Evolutionary conservation across 2,113 vertebrate genomes (phyloP), one percentile per base, ranked within the genome.

Genomic region (Entelurus aequoreus): DNA sequence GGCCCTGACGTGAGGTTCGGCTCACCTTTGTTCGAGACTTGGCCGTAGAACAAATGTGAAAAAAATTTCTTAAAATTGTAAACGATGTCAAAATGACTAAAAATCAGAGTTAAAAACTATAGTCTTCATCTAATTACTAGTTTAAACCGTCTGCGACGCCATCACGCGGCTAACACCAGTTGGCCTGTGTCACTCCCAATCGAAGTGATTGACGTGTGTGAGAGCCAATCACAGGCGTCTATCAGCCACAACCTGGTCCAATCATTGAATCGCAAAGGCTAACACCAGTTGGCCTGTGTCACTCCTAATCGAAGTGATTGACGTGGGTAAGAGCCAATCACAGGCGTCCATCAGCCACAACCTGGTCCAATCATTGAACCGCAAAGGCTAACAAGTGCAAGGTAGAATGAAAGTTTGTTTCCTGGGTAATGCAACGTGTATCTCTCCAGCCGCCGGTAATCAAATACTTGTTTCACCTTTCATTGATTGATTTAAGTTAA

Each of bases 361-460:
- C 38, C 5, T 71, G 58, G 19, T 53, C 84, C 86, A 84, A 84
- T 86, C 60, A 73, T 2, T 2, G 54, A 21, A 53, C 15, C 0
- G 0, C 1, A 60, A 65, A 9, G 4, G 36, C 28, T 47, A 12
- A 62, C 9, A 54, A 16, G 54, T 13, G 60, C 68, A 35, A 55
- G 68, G 28, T 13, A 28, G 54, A 10, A 1, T 0, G 42, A 11
- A 59, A 60, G 47, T 19, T 2, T 4, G 9, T 19, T 54, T 64
- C 35, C 46, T 46, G 5, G 3, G 8, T 4, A 59, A 6, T 0
- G 10, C 53, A 77, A 64, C 82, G 77, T 79, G 81, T 74, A 11
- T 55, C 60, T 52, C 54, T 16, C 49, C 72, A 6, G 49, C 19
- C 2, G 37, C 15, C 81, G 79, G 83, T 86, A 86, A 86, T 80